These are phyloP conservation scores for Clitarchus hookeri DNA, from an alignment of 2,888 invertebrate species.

Conservation along the genomic window DNA sequence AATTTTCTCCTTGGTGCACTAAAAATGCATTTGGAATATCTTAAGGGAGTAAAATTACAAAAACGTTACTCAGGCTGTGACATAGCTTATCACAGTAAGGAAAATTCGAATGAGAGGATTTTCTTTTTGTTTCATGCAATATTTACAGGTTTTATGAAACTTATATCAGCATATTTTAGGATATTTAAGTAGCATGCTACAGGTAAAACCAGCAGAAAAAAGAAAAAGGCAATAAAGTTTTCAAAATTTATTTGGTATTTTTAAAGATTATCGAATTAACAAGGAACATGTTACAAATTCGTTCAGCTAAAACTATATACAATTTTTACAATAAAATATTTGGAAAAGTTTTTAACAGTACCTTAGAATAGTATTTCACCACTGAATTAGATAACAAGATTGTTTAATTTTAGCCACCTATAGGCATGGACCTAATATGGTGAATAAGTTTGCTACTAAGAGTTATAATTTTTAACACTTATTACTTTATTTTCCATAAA, in stretches of 20 bases:
- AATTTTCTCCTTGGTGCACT: no score
- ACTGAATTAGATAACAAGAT: constrained; percentile 1
- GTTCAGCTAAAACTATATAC: constrained; percentile 34
- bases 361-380: constrained; percentile 6
- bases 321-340: constrained; percentile 29
- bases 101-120: no score
- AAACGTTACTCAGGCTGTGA: no score
- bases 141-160: no score
- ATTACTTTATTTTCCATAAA: background rate
- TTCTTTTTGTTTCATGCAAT: no score
- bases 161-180: no score
- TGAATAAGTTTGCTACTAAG: background rate
- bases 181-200: no score
- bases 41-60: no score
- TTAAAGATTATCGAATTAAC: constrained; percentile 30
- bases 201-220: no score
- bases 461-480: constrained; percentile 11
- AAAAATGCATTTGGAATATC: no score
- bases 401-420: constrained; percentile 4
- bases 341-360: constrained; percentile 9
- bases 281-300: constrained; percentile 33
- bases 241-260: constrained; percentile 27
- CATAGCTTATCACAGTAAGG: no score
- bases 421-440: background rate
- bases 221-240: constrained; percentile 15